Evolutionary conservation across 1,140 invertebrate species (phyloP), one percentile per base, ranked within the genome.

Genomic region (Metopolophium dirhodum): DNA sequence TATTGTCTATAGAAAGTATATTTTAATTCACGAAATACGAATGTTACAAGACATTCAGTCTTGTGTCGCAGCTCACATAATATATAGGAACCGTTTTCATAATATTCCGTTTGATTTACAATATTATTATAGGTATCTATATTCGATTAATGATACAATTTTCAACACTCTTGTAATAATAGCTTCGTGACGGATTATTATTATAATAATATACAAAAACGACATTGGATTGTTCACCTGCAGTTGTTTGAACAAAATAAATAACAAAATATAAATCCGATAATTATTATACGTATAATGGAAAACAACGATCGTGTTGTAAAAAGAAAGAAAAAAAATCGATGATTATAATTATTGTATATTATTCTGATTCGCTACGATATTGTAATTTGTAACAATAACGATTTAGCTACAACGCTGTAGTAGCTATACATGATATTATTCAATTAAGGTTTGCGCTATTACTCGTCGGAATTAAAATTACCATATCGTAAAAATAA

Each of bases 401-500:
- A 77, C 30, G 3, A 77, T 77, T 77, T n/a, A 77, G 6, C 6
- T n/a, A n/a, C 14, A n/a, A 77, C 61, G 14, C 14, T 20, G n/a
- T 30, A 68, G 61, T 11, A 14, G 30, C 30, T n/a, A 7, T 23
- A 7, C 1, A 18, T 14, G n/a, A n/a, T 77, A 8, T n/a, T 35
- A 30, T n/a, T 77, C n/a, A 77, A 30, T 77, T 77, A 77, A 14
- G 30, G 61, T 77, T n/a, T 61, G 3, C 14, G 6, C 6, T 77
- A n/a, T 77, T 77, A 77, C 23, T 30, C 61, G n/a, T 77, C n/a
- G n/a, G n/a, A 77, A 77, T 77, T 77, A 77, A 77, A 77, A 77
- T 77, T 77, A 77, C 30, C 61, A 77, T 77, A 77, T 77, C n/a
- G 61, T 22, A 54, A 6, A 54, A 54, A 54, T 41, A 54, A 54